phyloP scores from a whole-genome alignment of 2,888 invertebrate species.

The Tuberolachnus salignus region DNA sequence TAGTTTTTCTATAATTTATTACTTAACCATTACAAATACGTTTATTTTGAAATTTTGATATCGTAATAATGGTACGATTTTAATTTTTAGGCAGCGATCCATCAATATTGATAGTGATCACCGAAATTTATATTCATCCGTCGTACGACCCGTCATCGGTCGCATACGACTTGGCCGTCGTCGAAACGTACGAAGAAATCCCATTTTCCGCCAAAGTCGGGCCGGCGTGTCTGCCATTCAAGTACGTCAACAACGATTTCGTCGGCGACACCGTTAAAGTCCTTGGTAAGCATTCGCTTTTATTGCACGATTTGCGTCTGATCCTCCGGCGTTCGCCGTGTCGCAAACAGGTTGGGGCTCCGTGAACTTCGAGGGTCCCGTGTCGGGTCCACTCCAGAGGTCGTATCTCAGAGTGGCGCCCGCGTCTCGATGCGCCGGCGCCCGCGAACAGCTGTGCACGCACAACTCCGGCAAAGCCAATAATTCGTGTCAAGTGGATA shows the following conservation, averaged over 20 bases:
- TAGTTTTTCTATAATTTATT: too few species aligned
- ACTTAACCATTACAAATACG: too few species aligned
- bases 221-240: constrained; percentile 72
- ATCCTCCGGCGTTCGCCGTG: too few species aligned
- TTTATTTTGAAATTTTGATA: too few species aligned
- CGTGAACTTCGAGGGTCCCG: constrained; percentile 64
- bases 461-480: not conserved
- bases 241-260: constrained; percentile 61
- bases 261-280: constrained; percentile 60
- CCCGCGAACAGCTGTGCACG: constrained; percentile 31
- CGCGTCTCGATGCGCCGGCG: constrained; percentile 63
- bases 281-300: constrained; percentile 60
- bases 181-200: constrained; percentile 63
- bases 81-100: constrained; percentile 64
- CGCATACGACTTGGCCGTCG: constrained; percentile 67
- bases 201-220: constrained; percentile 66
- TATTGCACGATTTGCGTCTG: not conserved
- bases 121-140: constrained; percentile 64
- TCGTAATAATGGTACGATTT: not conserved
- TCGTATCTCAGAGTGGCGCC: constrained; percentile 66
- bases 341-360: constrained; percentile 10
- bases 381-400: constrained; percentile 65
- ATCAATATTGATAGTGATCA: constrained; percentile 63
- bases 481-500: constrained; percentile 63
- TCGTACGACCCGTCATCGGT: constrained; percentile 60